Percentiles rank a stretch among this genome's conserved stretches.
These are phyloP conservation scores for Ispidina picta DNA, from an alignment of 2,797 vertebrate genomes.

Conservation along the genomic window DNA sequence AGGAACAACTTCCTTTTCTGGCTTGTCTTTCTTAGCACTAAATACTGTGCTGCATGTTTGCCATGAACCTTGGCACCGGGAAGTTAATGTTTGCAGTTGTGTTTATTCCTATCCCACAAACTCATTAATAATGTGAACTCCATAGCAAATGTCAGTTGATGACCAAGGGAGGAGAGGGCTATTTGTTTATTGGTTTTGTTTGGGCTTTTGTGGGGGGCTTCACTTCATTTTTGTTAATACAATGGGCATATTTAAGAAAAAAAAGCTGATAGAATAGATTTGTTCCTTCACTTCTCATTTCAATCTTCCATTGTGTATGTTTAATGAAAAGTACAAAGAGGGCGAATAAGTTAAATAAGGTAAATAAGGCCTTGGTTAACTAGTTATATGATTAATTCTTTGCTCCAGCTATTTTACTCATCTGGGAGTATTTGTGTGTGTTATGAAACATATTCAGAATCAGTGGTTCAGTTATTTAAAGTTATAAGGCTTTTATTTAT, in stretches of 20 bases:
- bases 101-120: background rate
- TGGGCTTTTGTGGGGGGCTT: background rate
- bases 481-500: background rate
- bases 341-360: constrained; percentile 45
- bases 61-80: background rate
- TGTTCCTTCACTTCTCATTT: constrained; percentile 17
- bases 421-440: background rate
- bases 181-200: background rate
- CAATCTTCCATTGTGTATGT: background rate
- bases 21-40: background rate
- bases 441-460: background rate
- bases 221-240: background rate
- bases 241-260: background rate
- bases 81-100: background rate
- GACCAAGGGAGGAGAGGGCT: background rate
- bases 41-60: background rate
- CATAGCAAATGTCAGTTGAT: background rate
- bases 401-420: background rate
- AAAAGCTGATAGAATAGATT: background rate
- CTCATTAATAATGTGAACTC: background rate
- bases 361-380: constrained; percentile 15
- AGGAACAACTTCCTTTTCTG: background rate
- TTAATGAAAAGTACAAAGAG: constrained; percentile 18
- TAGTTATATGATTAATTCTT: background rate
- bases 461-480: background rate